Evolutionary conservation across 1,140 invertebrate genomes (phyloP).

Genomic region (Apis cerana): DNA sequence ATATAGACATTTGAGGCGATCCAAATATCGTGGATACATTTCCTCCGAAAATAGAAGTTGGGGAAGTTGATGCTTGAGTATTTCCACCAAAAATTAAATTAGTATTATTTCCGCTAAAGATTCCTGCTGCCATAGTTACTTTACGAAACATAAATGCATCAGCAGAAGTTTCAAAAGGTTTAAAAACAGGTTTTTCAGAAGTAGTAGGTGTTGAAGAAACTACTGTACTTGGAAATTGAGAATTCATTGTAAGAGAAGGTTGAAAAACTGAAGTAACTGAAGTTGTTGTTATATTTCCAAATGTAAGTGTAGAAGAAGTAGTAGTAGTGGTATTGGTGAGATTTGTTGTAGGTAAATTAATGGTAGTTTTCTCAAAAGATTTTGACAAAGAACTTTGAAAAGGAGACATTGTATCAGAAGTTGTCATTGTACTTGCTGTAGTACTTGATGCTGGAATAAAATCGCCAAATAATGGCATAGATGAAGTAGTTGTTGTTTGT

Average conservation of each 20-base stretch:
- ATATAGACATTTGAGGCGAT: slow-evolving; percentile 42
- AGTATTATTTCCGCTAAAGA: slow-evolving; percentile 8
- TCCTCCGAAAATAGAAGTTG: slow-evolving; percentile 60
- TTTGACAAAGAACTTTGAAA: slow-evolving; percentile 46
- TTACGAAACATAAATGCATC: slow-evolving; percentile 38
- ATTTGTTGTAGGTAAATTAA: slow-evolving; percentile 19
- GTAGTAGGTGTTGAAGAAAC: slow-evolving; percentile 36
- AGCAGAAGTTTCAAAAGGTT: slow-evolving; percentile 38
- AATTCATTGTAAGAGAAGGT: slow-evolving; percentile 26
- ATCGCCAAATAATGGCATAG: slow-evolving; percentile 44
- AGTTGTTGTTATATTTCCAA: slow-evolving; percentile 15
- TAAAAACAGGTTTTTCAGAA: slow-evolving; percentile 45
- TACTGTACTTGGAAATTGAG: slow-evolving; percentile 23
- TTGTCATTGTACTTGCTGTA: slow-evolving; percentile 10
- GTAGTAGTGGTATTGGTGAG: not conserved
- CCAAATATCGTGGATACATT: slow-evolving; percentile 37
- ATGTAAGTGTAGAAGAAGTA: slow-evolving; percentile 38
- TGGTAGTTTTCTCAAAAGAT: slow-evolving; percentile 29
- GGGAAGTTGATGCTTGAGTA: slow-evolving; percentile 15
- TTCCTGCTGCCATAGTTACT: slow-evolving; percentile 34
- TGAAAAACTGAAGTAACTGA: slow-evolving; percentile 60
- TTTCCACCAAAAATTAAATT: slow-evolving; percentile 60
- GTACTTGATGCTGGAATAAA: slow-evolving; percentile 14
- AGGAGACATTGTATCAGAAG: slow-evolving; percentile 23
- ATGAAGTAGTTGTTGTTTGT: slow-evolving; percentile 15